A percentile compares a stretch with the other conserved stretches of the same genome.
Evolutionary conservation across 23 tunicate species (phyloP).

Genomic region (Clavelina lepadiformis): DNA sequence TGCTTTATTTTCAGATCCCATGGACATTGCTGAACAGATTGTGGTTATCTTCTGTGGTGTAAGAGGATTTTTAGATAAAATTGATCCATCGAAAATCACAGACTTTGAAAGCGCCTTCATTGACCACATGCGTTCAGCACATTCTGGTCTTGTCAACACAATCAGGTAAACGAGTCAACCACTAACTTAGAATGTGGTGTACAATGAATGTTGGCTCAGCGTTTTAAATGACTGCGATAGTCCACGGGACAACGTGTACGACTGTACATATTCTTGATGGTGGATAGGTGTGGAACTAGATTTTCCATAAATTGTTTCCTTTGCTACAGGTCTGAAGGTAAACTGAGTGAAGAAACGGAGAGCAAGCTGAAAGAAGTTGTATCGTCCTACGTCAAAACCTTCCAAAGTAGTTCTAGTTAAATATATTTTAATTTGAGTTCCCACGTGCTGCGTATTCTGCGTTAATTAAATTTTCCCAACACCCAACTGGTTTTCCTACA

Average conservation of each 20-base stretch:
- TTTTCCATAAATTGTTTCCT: too few species aligned
- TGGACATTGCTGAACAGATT: slow-evolving; percentile 97
- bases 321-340: slow-evolving; percentile 66
- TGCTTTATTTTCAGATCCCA: slow-evolving; percentile 53
- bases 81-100: slow-evolving; percentile 91
- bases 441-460: too few species aligned
- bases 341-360: slow-evolving; percentile 71
- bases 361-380: slow-evolving; percentile 69
- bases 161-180: slow-evolving; percentile 47
- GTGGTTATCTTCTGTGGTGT: slow-evolving; percentile 96
- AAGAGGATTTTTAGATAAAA: slow-evolving; percentile 86
- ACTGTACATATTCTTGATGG: too few species aligned
- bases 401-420: slow-evolving; percentile 13
- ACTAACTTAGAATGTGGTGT: background rate
- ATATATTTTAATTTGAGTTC: too few species aligned
- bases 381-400: slow-evolving; percentile 80
- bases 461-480: too few species aligned
- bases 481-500: too few species aligned
- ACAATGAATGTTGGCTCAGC: too few species aligned
- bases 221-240: too few species aligned
- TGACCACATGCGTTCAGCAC: slow-evolving; percentile 73
- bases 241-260: too few species aligned
- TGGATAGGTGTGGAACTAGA: too few species aligned
- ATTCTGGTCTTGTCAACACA: slow-evolving; percentile 53
- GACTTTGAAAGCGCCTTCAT: slow-evolving; percentile 89